Percentiles rank a stretch among this genome's conserved stretches.
These are phyloP conservation scores for Pelobates fuscus DNA, from an alignment of 2,113 vertebrate species.

Conservation along the genomic window DNA sequence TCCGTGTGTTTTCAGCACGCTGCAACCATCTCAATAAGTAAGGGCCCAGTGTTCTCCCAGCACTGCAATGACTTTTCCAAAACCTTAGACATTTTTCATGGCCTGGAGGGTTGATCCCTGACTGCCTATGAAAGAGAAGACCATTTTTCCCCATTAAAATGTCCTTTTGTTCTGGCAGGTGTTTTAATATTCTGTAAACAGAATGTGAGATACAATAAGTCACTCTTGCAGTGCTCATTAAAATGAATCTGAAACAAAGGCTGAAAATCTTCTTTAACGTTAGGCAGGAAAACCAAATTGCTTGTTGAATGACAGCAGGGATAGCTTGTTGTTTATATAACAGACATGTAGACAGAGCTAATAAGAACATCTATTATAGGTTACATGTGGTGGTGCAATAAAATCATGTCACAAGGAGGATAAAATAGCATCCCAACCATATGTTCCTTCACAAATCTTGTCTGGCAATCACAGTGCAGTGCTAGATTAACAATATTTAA, in stretches of 20 bases:
- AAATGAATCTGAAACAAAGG: constrained; percentile 40
- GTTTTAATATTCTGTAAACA: neutral
- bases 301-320: constrained; percentile 15
- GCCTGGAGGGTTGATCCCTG: too few relatives aligned
- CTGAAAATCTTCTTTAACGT: constrained; percentile 48
- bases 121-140: too few relatives aligned
- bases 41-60: too few relatives aligned
- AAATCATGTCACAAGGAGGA: neutral
- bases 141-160: too few relatives aligned
- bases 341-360: constrained; percentile 20
- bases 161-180: too few relatives aligned
- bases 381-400: constrained; percentile 11
- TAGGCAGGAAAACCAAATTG: constrained; percentile 12
- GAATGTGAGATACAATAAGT: neutral
- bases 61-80: too few relatives aligned
- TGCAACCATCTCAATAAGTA: too few relatives aligned
- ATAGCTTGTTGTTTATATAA: constrained; percentile 27
- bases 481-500: constrained; percentile 8
- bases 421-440: constrained; percentile 23
- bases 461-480: constrained; percentile 21
- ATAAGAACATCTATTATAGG: neutral
- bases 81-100: too few relatives aligned
- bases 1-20: too few relatives aligned
- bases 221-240: neutral
- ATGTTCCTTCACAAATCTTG: constrained; percentile 46